phyloP scores from a whole-genome alignment of 2,797 vertebrate species.

The Lepus townsendii region DNA sequence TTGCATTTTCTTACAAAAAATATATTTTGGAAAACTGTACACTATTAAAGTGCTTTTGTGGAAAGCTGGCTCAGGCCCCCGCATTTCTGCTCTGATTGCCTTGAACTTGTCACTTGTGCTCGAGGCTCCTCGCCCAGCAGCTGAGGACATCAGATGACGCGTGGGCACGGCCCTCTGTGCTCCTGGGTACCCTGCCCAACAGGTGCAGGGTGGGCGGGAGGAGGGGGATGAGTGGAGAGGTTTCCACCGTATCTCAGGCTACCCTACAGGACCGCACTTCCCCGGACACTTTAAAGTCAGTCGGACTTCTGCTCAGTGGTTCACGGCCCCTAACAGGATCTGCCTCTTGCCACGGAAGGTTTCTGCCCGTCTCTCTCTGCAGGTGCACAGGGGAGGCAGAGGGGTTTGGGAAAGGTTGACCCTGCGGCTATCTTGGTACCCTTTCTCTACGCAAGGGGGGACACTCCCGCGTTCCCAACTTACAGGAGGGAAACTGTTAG shows the following conservation, averaged over 20 bases:
- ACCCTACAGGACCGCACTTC: neutral
- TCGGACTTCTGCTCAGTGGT: too few species aligned
- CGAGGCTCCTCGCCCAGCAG: neutral
- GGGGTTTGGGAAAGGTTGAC: too few species aligned
- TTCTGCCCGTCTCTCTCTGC: too few species aligned
- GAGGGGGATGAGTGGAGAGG: neutral
- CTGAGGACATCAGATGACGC: neutral
- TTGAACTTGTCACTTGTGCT: neutral
- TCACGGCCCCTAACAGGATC: too few species aligned
- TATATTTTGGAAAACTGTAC: conserved; percentile 91
- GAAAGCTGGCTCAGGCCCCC: conserved; percentile 56
- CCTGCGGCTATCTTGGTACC: too few species aligned
- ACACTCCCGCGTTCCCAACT: too few species aligned
- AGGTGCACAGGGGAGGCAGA: too few species aligned
- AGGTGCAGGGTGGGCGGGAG: neutral
- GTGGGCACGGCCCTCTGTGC: neutral
- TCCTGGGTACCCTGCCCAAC: neutral
- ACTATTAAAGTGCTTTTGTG: conserved; percentile 89
- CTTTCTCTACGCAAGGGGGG: too few species aligned
- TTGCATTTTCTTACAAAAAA: conserved; percentile 90
- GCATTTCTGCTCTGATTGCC: neutral
- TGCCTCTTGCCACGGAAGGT: too few species aligned
- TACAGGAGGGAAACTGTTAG: too few species aligned
- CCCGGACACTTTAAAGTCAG: neutral
- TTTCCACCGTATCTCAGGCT: neutral